These are phyloP conservation scores for Poecilia velifera DNA, from an alignment of 2,797 vertebrate species.

Conservation along the genomic window DNA sequence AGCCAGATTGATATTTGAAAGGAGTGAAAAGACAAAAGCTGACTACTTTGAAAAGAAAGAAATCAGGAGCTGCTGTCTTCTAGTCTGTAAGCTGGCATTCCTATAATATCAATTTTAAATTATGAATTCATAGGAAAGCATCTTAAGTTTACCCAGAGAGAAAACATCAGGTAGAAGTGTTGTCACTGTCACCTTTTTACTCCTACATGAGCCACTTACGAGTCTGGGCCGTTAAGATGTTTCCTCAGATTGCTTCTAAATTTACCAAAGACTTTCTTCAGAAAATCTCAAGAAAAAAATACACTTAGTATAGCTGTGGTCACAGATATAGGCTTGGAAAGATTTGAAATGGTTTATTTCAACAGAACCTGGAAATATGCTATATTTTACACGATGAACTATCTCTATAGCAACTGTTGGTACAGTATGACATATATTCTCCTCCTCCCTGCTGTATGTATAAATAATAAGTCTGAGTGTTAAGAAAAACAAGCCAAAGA, in stretches of 20 bases:
- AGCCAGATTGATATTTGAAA: slow-evolving; percentile 3
- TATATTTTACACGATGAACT: slow-evolving; percentile 23
- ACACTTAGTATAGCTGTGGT: slow-evolving; percentile 40
- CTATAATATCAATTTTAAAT: slow-evolving; percentile 6
- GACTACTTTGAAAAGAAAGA: background rate
- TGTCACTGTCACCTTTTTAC: slow-evolving; percentile 46
- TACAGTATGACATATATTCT: slow-evolving; percentile 37
- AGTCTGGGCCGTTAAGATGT: slow-evolving; percentile 28
- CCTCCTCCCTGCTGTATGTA: slow-evolving; percentile 23
- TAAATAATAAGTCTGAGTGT: slow-evolving; percentile 45
- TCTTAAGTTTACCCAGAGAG: slow-evolving; percentile 23
- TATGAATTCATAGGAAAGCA: slow-evolving; percentile 12
- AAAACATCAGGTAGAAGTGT: slow-evolving; percentile 33
- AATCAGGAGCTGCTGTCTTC: background rate
- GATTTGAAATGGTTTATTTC: slow-evolving; percentile 28
- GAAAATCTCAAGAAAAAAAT: slow-evolving; percentile 48
- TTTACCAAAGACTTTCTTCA: slow-evolving; percentile 49
- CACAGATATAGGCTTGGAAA: slow-evolving; percentile 34
- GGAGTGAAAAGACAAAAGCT: background rate
- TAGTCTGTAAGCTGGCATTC: background rate
- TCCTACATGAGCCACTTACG: slow-evolving; percentile 23
- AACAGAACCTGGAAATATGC: slow-evolving; percentile 26
- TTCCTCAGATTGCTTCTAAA: slow-evolving; percentile 46
- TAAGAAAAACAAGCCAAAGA: slow-evolving; percentile 59
- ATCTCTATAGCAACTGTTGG: slow-evolving; percentile 23